A percentile compares a stretch with the other conserved stretches of the same genome.
Conservation (phyloP, 2,797 vertebrate species). For the Bradypodion pumilum region DNA sequence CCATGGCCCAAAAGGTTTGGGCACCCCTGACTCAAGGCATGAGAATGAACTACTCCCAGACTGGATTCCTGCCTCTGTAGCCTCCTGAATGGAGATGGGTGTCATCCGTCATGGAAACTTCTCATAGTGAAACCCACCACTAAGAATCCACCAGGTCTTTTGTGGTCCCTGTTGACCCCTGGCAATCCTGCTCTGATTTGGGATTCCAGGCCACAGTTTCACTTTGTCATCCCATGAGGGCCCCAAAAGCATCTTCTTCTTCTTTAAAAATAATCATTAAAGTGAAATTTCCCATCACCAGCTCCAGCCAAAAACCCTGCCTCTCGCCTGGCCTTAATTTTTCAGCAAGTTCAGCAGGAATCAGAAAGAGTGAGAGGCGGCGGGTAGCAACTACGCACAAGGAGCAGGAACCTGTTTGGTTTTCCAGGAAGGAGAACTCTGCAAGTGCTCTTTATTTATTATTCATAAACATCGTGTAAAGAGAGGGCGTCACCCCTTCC, state of each 20-base stretch:
- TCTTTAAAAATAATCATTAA: slow-evolving; percentile 14
- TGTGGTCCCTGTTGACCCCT: accelerated
- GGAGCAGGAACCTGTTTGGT: neutral
- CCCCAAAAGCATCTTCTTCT: neutral
- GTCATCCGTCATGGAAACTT: too few relatives aligned
- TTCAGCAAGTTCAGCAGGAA: slow-evolving; percentile 6
- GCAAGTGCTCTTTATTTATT: slow-evolving; percentile 33
- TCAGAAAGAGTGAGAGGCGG: neutral
- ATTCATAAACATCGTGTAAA: slow-evolving; percentile 23
- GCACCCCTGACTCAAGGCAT: too few relatives aligned
- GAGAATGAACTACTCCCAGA: too few relatives aligned
- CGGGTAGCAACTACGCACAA: neutral
- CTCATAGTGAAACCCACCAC: neutral
- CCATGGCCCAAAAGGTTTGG: too few relatives aligned
- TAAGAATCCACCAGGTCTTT: too few relatives aligned
- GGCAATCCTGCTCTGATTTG: neutral
- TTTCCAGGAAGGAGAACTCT: slow-evolving; percentile 27
- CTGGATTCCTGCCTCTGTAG: too few relatives aligned
- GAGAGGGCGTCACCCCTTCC: neutral
- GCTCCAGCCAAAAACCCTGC: neutral
- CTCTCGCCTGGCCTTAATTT: slow-evolving; percentile 11
- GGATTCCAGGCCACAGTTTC: slow-evolving; percentile 1
- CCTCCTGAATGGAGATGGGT: neutral
- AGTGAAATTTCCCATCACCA: neutral
- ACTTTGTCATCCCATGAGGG: neutral